Evolutionary conservation across 2,888 invertebrate species (phyloP), one percentile per base, ranked within the genome.

Genomic region (Epinotia bilunana): DNA sequence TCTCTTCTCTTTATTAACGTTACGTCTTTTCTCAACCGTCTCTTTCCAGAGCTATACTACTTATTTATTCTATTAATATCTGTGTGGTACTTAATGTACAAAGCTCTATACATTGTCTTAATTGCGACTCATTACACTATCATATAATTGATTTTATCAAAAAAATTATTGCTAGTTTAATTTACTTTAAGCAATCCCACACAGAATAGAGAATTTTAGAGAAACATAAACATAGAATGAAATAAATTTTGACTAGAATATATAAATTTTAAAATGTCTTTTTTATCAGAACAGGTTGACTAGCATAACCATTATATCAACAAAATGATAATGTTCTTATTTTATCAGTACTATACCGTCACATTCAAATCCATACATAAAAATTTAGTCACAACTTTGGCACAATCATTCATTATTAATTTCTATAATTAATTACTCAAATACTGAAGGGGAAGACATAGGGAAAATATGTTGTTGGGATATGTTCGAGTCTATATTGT

Each of bases 51-150:
- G 82, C 86, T 87, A 88, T 84, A 85, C 87, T 87, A 86, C 85
- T 84, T 88, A 89, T 88, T 89, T 90, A 91, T 86, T 89, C 88
- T 93, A 92, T 89, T 84, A 89, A 86, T 85, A 93, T 93, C 93
- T 92, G 91, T 92, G 88, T 92, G 89, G 89, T 90, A 90, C 92
- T 91, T 92, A 92, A 83, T 87, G 90, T 94, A 93, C 90, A 86
- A 94, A 94, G 94, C 94, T 94, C 94, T 94, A 94, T 93, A 94
- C 94, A 93, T 90, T 91, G 87, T 91, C 92, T 92, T 94, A 92
- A 87, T 91, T 88, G 90, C 91, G 88, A 91, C 90, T 88, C 84
- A 90, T 90, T 88, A 89, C 84, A 89, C 88, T 87, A 92, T 92
- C 92, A 92, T 75, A 93, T 94, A 94, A 94, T 94, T 94, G 94